Evolutionary conservation across 2,888 invertebrate species (phyloP), one percentile per base, ranked within the genome.

Genomic region (Nineta flava): DNA sequence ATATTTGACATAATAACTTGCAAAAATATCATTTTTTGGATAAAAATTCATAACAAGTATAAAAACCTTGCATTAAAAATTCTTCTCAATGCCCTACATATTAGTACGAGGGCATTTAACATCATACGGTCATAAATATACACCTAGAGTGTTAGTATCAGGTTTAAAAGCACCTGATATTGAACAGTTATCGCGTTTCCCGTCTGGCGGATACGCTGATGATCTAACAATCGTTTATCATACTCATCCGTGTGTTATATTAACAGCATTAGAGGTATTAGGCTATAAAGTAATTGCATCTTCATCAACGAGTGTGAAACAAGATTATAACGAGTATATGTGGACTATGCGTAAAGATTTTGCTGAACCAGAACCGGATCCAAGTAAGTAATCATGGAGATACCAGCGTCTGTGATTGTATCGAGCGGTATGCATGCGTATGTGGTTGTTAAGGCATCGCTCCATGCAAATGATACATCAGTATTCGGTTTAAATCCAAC

Each of bases 281-380:
- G 88, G 88, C 47, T 91, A 88, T 68, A 84, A 85, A 69, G 87
- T 90, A 50, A 87, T 90, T 47, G 87, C 88, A 51, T 87, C 87
- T 13, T 87, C 87, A 54, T 86, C 86, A 50, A 86, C 87, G 48
- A 81, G 85, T 53, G 84, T 87, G 19, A 87, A 87, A 65, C 87
- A 87, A 67, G 87, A 87, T 64, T 86, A 87, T 63, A 87, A 87
- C 73, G 88, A 90, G 64, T 88, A 88, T 60, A 87, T 88, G 84
- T 90, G 90, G 90, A 91, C 90, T 68, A 86, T 90, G 85, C 80
- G 87, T 72, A 87, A 86, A 65, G 87, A 88, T 59, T 88, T 88
- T 65, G 73, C 79, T 41, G 85, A 85, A 60, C 87, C 87, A 50
- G 88, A 90, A 65, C 87, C 87, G 19, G 73, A 42, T 17, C 42